phyloP scores from a whole-genome alignment of 2,797 vertebrate species.

The Cynodonichthys magdalenae region DNA sequence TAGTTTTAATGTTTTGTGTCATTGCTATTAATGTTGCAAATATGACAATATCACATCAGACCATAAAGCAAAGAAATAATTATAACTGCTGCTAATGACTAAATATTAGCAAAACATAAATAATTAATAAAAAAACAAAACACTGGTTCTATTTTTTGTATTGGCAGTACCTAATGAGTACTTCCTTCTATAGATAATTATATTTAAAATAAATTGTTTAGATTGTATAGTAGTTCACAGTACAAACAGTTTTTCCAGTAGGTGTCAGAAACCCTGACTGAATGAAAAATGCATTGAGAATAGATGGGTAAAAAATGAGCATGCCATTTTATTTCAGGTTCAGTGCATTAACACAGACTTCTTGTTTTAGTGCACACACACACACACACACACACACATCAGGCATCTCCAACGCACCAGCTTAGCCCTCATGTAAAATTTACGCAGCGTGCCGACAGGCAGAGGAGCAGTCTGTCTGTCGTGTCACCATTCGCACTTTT shows the following conservation, averaged over 20 bases:
- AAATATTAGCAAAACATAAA: not conserved
- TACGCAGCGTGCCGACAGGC: constrained; percentile 83
- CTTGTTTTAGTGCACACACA: constrained; percentile 82
- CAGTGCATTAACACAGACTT: constrained; percentile 85
- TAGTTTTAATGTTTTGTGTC: not conserved
- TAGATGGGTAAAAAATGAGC: constrained; percentile 58
- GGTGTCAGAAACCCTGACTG: constrained; percentile 23
- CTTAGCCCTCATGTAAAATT: constrained; percentile 92
- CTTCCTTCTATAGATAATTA: not conserved
- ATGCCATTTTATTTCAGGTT: constrained; percentile 86
- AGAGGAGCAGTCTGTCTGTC: constrained; percentile 64
- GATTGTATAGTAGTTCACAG: not conserved
- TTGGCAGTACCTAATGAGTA: not conserved
- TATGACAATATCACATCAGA: not conserved
- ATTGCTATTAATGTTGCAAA: not conserved
- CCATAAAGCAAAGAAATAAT: too few relatives aligned
- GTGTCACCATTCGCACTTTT: constrained; percentile 32
- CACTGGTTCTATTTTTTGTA: not conserved
- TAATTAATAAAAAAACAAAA: not conserved
- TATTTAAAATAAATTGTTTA: not conserved
- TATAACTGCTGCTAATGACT: too few relatives aligned
- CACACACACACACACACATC: constrained; percentile 78
- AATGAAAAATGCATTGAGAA: constrained; percentile 50
- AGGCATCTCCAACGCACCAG: constrained; percentile 81
- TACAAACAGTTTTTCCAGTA: constrained; percentile 7